phyloP scores from a whole-genome alignment of 2,797 vertebrate species.

The Lemur catta region DNA sequence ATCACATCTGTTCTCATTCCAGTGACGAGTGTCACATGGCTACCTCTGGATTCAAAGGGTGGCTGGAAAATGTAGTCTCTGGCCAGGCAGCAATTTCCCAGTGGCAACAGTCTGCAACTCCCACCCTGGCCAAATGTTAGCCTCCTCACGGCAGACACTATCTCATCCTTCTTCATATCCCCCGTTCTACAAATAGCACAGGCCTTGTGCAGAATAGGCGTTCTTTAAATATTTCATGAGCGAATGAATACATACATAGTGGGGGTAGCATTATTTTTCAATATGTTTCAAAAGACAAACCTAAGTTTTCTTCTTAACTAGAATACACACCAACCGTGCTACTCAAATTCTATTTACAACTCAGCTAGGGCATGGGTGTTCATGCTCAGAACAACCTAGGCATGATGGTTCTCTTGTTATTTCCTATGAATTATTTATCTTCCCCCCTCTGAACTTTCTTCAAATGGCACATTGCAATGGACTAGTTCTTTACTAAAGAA shows the following conservation, averaged over 20 bases:
- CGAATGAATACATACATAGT: background rate
- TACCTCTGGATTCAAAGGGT: background rate
- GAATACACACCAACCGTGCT: background rate
- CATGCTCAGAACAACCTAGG: background rate
- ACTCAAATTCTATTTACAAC: background rate
- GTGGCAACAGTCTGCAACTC: background rate
- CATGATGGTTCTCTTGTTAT: constrained; percentile 41
- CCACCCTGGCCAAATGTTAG: background rate
- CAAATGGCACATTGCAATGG: constrained; percentile 35
- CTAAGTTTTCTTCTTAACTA: background rate
- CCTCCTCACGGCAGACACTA: background rate
- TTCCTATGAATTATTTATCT: constrained; percentile 71
- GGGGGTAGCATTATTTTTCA: background rate
- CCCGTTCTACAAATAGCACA: background rate
- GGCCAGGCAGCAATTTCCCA: background rate
- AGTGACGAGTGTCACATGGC: background rate
- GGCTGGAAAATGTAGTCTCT: background rate
- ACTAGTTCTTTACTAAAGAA: constrained; percentile 60
- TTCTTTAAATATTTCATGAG: constrained; percentile 32
- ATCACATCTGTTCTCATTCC: background rate
- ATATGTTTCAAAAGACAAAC: constrained; percentile 15
- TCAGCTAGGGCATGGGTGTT: background rate
- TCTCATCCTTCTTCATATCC: background rate
- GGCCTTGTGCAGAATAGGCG: background rate
- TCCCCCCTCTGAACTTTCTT: constrained; percentile 59